Conservation (phyloP, 2,888 invertebrate genomes). For the Apodemia duryi region DNA sequence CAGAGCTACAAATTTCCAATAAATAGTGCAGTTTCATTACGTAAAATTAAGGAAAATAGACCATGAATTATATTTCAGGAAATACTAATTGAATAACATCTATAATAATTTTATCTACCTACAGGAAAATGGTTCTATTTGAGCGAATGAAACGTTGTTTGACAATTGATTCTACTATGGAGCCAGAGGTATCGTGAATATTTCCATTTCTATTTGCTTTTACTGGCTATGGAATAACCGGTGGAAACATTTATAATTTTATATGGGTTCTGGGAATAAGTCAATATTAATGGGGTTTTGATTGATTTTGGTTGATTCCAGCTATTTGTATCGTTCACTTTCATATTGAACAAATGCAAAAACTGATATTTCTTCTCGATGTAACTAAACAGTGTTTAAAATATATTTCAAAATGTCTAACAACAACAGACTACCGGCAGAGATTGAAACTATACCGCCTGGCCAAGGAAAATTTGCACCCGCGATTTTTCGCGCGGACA, state of each 20-base stretch:
- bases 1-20: not conserved
- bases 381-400: too few relatives aligned
- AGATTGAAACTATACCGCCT: too few relatives aligned
- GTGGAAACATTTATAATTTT: not conserved
- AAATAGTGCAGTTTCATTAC: not conserved
- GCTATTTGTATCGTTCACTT: too few relatives aligned
- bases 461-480: too few relatives aligned
- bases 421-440: too few relatives aligned
- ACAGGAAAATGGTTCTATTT: not conserved
- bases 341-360: too few relatives aligned
- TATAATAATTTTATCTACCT: not conserved
- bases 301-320: too few relatives aligned
- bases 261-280: not conserved
- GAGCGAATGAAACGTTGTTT: constrained; percentile 2
- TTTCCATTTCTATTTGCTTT: constrained; percentile 1
- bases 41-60: not conserved
- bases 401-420: too few relatives aligned
- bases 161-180: not conserved
- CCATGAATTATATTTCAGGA: not conserved
- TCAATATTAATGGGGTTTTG: not conserved
- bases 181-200: not conserved
- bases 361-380: too few relatives aligned
- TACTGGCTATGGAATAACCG: not conserved
- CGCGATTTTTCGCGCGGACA: too few relatives aligned
- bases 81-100: not conserved